Percentiles rank a stretch among this genome's conserved stretches.
Conservation (phyloP, 2,113 vertebrate genomes). For the Tinamus guttatus region DNA sequence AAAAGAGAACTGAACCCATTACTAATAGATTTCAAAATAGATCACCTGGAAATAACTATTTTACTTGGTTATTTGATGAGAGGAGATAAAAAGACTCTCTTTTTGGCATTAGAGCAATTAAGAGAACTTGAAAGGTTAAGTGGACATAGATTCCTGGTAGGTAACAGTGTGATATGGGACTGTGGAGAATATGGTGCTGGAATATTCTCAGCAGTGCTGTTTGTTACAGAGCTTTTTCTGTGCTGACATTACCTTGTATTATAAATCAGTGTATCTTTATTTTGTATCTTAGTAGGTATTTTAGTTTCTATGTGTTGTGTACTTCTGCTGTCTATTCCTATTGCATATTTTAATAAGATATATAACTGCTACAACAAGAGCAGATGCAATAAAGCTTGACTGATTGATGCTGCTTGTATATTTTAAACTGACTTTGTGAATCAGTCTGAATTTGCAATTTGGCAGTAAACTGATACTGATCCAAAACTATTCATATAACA, state of each 20-base stretch:
- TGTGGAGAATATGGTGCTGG: background rate
- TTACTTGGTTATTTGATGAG: background rate
- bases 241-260: background rate
- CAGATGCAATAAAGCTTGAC: conserved; percentile 1
- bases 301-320: background rate
- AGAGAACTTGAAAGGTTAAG: conserved; percentile 26
- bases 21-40: background rate
- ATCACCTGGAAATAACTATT: background rate
- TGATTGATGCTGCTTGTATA: conserved; percentile 6
- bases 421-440: background rate
- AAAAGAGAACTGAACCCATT: background rate
- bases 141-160: background rate
- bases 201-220: conserved; percentile 22
- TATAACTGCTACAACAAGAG: conserved; percentile 12
- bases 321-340: background rate
- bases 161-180: background rate
- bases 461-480: conserved; percentile 32
- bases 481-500: background rate
- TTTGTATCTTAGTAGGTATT: conserved; percentile 11
- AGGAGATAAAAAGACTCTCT: background rate
- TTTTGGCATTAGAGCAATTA: background rate
- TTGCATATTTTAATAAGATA: conserved; percentile 29
- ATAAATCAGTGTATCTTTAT: background rate
- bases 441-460: conserved; percentile 21
- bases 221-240: background rate